Conservation (phyloP, 2,888 invertebrate species). For the Cheilosia pagana region DNA sequence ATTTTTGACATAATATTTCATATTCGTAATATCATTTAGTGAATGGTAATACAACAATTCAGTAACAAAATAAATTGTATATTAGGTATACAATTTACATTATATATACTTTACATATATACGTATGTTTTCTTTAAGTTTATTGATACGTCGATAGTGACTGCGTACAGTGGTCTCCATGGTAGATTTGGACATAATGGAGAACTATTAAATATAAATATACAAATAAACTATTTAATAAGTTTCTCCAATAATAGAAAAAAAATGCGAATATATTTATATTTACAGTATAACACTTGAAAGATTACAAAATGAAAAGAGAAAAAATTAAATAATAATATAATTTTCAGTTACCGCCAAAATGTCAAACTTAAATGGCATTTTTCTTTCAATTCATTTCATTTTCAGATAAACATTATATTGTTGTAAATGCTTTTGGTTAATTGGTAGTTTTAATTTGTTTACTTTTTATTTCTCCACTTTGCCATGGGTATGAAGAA, state of each 20-base stretch:
- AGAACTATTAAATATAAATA: slow-evolving; percentile 76
- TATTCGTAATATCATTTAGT: slow-evolving; percentile 64
- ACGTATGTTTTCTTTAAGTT: slow-evolving; percentile 44
- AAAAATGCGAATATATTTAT: slow-evolving; percentile 34
- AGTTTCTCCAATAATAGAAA: slow-evolving; percentile 67
- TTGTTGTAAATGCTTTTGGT: not conserved
- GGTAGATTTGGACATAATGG: slow-evolving; percentile 83
- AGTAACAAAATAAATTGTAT: slow-evolving; percentile 39
- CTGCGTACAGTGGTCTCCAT: slow-evolving; percentile 84
- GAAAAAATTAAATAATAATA: slow-evolving; percentile 24
- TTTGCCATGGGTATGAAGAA: slow-evolving; percentile 19
- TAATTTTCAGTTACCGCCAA: slow-evolving; percentile 30
- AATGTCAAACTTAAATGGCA: slow-evolving; percentile 75
- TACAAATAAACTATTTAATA: slow-evolving; percentile 77
- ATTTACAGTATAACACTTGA: slow-evolving; percentile 31
- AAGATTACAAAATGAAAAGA: slow-evolving; percentile 14
- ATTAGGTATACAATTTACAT: slow-evolving; percentile 28
- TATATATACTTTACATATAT: slow-evolving; percentile 9
- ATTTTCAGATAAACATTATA: slow-evolving; percentile 46
- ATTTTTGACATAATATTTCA: slow-evolving; percentile 73
- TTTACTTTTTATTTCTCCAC: not conserved
- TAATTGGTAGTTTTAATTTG: not conserved
- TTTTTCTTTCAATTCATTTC: slow-evolving; percentile 57
- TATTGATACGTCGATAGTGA: slow-evolving; percentile 78
- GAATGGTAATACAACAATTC: slow-evolving; percentile 57